Base-by-base conservation (phyloP, 2,888 invertebrate species). In the Notocelia uddmanniana region DNA sequence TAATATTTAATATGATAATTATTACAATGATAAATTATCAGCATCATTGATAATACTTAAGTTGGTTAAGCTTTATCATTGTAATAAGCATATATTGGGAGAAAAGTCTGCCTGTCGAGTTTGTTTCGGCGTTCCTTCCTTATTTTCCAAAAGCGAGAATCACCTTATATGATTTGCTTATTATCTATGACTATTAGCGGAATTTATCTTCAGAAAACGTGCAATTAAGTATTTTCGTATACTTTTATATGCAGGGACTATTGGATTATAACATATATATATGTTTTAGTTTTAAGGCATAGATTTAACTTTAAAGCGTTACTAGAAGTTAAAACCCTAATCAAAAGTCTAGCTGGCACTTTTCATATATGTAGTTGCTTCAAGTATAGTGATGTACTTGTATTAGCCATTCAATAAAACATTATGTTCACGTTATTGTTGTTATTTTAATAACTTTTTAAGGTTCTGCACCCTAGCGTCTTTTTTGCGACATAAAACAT, bases 381-480 rank as follows among this genome's bases (percentile, higher is more conserved):
- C 15, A 9, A 58, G 23, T 64, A 19, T 31, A 31, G 31, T 37
- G 11, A 55, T 9, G 15, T 48, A 52, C 57, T 48, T 63, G 34
- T 41, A 48, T n/a, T 48, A 34, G 63, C 37, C 34, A 45, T 48
- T 31, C 11, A 67, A 73, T 73, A 67, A 64, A 69, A 52, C 21
- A 55, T 37, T 69, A 66, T 67, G 60, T 66, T 60, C 19, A 48
- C 34, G 50, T 48, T 55, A 69, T 67, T 69, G 69, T 73, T 73
- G 55, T 73, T 66, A 69, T 69, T 73, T 73, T 11, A 11, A 60
- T 45, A 41, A 31, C 1, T 21, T 23, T 41, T 58, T 10, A 13
- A 18, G 37, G 52, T 54, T 10, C 21, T 5, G 52, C n/a, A 19
- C 52, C 3, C 37, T 64, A 52, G 26, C 8, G 48, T 18, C 18